Evolutionary conservation across 2,888 invertebrate species (phyloP).

Genomic region (Melanophora roralis): DNA sequence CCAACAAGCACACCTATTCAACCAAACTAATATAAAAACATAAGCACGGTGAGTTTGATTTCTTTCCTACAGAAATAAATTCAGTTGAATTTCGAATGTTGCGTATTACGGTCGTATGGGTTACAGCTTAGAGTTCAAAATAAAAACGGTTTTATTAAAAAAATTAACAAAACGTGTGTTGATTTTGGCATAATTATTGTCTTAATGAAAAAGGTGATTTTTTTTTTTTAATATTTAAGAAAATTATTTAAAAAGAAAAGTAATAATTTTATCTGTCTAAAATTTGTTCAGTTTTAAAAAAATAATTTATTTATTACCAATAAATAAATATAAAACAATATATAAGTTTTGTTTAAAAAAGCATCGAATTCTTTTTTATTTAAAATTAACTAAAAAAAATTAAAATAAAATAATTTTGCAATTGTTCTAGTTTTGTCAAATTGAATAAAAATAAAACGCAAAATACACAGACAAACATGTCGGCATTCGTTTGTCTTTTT

Average conservation of each 20-base stretch:
- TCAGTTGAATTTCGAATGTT: slow-evolving; percentile 59
- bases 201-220: slow-evolving; percentile 58
- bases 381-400: neutral
- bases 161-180: slow-evolving; percentile 43
- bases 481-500: slow-evolving; percentile 1
- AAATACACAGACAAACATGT: slow-evolving; percentile 19
- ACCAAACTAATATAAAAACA: neutral
- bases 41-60: slow-evolving; percentile 14
- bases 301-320: no score
- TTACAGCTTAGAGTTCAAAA: neutral
- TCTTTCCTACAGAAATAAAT: neutral
- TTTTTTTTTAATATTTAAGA: no score
- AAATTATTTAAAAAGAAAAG: no score
- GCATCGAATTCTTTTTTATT: slow-evolving; percentile 24
- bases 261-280: no score
- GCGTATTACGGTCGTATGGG: slow-evolving; percentile 44
- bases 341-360: no score
- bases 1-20: neutral
- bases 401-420: no score
- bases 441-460: neutral
- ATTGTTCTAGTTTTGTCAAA: slow-evolving; percentile 25
- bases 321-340: no score
- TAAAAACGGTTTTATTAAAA: slow-evolving; percentile 20
- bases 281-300: no score
- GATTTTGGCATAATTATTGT: slow-evolving; percentile 44